Percentiles rank a stretch among this genome's conserved stretches.
Evolutionary conservation across 2,113 vertebrate species (phyloP).

Genomic region (Phaetusa simplex): DNA sequence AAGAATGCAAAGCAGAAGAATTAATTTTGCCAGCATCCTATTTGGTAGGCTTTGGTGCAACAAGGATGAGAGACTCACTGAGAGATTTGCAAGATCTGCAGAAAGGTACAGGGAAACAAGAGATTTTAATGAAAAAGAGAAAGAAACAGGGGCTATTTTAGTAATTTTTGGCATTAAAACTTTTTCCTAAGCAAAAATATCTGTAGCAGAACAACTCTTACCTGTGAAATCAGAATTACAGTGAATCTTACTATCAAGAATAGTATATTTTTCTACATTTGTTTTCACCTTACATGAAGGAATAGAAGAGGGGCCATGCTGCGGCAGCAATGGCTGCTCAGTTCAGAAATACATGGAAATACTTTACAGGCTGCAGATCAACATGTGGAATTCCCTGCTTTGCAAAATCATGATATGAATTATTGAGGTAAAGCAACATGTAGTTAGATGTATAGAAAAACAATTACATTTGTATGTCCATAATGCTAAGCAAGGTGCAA

Average conservation of each 20-base stretch:
- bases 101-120: neutral
- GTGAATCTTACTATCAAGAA: neutral
- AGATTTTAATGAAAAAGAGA: neutral
- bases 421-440: neutral
- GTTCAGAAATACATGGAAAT: neutral
- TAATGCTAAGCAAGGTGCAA: neutral
- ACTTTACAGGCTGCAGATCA: neutral
- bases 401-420: neutral
- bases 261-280: neutral
- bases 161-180: neutral
- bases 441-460: neutral
- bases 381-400: neutral
- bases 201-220: neutral
- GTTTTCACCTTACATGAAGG: neutral
- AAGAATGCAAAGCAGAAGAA: neutral
- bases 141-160: neutral
- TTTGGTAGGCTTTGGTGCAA: neutral
- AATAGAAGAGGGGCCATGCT: neutral
- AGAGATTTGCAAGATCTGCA: neutral
- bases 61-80: neutral
- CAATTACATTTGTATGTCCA: neutral
- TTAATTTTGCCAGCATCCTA: neutral
- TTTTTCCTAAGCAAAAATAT: neutral
- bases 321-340: neutral
- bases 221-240: neutral